These are phyloP conservation scores for Achlya flavicornis DNA, from an alignment of 2,888 invertebrate species.

Conservation along the genomic window DNA sequence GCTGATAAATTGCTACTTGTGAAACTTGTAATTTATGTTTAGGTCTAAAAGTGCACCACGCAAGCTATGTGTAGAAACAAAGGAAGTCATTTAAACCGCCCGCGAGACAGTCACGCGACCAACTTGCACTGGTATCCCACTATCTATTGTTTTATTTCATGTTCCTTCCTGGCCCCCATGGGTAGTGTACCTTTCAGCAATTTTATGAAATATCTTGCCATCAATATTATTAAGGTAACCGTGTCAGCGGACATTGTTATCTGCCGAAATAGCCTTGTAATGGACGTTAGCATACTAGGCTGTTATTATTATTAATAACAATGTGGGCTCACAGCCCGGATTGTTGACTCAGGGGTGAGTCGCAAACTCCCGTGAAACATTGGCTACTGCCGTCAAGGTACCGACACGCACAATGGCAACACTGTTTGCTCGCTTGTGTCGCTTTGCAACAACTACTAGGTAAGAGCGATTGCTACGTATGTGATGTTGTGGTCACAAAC, in stretches of 20 bases:
- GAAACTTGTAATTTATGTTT: constrained; percentile 57
- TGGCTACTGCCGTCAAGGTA: constrained; percentile 52
- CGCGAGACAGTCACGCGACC: constrained; percentile 75
- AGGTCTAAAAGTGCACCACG: constrained; percentile 55
- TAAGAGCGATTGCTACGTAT: constrained; percentile 49
- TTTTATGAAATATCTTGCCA: not conserved
- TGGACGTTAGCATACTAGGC: constrained; percentile 29
- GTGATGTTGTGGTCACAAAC: constrained; percentile 56
- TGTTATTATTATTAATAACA: constrained; percentile 55
- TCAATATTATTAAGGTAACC: constrained; percentile 15
- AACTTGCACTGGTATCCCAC: constrained; percentile 49
- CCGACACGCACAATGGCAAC: constrained; percentile 70
- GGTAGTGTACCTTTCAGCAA: constrained; percentile 17
- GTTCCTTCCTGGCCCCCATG: constrained; percentile 38
- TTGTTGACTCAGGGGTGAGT: constrained; percentile 65
- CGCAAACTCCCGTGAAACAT: constrained; percentile 64
- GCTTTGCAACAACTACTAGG: constrained; percentile 43
- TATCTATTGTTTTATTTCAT: constrained; percentile 62
- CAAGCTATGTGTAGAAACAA: constrained; percentile 71
- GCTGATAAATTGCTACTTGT: constrained; percentile 52
- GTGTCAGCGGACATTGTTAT: constrained; percentile 19
- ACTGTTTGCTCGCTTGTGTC: constrained; percentile 61
- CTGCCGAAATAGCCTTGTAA: constrained; percentile 27
- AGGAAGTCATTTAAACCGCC: constrained; percentile 73
- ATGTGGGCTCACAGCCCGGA: constrained; percentile 50